These are phyloP conservation scores for Pygathrix nemaeus DNA, from an alignment of 2,113 vertebrate genomes.

Conservation along the genomic window DNA sequence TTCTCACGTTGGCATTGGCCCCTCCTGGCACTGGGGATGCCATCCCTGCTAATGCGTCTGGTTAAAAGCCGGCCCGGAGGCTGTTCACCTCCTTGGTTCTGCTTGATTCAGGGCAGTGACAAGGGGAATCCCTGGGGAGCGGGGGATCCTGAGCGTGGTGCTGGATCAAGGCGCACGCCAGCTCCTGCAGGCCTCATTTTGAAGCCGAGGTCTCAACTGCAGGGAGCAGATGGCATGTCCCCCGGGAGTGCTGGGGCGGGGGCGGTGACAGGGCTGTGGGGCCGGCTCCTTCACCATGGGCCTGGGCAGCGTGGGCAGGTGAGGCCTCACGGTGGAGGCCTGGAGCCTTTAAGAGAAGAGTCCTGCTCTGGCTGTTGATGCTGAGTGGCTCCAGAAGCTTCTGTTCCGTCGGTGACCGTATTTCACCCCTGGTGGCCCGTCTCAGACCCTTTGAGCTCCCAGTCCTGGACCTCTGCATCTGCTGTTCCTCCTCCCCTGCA, in stretches of 20 bases:
- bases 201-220: not conserved
- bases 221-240: not conserved
- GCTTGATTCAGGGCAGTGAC: not conserved
- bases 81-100: not conserved
- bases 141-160: not conserved
- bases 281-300: not conserved
- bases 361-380: not conserved
- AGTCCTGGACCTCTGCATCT: not conserved
- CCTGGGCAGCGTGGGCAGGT: not conserved
- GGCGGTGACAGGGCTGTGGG: not conserved
- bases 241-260: not conserved
- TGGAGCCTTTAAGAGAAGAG: not conserved
- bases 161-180: rapidly evolving
- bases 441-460: not conserved
- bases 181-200: not conserved
- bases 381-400: not conserved
- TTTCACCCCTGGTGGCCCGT: not conserved
- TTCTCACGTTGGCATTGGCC: not conserved
- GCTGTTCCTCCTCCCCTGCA: not conserved
- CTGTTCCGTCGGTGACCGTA: rapidly evolving
- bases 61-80: not conserved
- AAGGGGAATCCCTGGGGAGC: not conserved
- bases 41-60: not conserved
- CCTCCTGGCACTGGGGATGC: not conserved
- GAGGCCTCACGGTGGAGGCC: not conserved